A percentile compares a stretch with the other conserved stretches of the same genome.
These are phyloP conservation scores for Malurus elegans DNA, from an alignment of 2,113 vertebrate genomes.

Conservation along the genomic window DNA sequence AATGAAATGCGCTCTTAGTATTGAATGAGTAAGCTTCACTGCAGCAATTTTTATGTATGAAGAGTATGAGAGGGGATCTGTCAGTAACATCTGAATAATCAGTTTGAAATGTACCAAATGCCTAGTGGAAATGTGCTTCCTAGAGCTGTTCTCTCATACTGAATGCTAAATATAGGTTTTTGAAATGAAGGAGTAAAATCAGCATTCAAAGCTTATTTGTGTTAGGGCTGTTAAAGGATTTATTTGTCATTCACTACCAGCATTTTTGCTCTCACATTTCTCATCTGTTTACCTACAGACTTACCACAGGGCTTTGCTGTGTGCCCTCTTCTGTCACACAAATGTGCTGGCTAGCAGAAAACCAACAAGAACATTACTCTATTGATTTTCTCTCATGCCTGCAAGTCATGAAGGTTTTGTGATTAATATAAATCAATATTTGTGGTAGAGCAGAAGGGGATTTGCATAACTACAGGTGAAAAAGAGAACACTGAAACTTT, in stretches of 20 bases:
- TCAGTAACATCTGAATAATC: slow-evolving; percentile 27
- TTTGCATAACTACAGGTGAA: slow-evolving; percentile 52
- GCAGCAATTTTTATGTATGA: background rate
- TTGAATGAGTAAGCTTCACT: background rate
- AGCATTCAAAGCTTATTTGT: background rate
- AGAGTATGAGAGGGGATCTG: background rate
- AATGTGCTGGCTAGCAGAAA: background rate
- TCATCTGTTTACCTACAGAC: background rate
- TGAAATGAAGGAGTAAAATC: background rate
- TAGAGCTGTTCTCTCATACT: background rate
- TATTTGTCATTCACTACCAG: background rate
- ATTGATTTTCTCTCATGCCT: slow-evolving; percentile 42
- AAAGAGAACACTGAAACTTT: background rate
- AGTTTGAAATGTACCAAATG: slow-evolving; percentile 1
- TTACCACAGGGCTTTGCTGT: background rate
- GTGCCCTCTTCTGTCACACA: background rate
- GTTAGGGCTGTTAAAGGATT: background rate
- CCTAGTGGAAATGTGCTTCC: background rate
- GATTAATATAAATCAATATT: slow-evolving; percentile 64
- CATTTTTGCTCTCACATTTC: background rate
- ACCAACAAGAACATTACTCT: background rate
- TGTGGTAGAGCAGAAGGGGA: slow-evolving; percentile 31
- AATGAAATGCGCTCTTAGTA: background rate
- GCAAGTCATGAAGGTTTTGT: slow-evolving; percentile 33
- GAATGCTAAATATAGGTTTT: background rate